Evolutionary conservation across 2,797 vertebrate genomes (phyloP), one percentile per base, ranked within the genome.

Genomic region (Danio albolineatus): DNA sequence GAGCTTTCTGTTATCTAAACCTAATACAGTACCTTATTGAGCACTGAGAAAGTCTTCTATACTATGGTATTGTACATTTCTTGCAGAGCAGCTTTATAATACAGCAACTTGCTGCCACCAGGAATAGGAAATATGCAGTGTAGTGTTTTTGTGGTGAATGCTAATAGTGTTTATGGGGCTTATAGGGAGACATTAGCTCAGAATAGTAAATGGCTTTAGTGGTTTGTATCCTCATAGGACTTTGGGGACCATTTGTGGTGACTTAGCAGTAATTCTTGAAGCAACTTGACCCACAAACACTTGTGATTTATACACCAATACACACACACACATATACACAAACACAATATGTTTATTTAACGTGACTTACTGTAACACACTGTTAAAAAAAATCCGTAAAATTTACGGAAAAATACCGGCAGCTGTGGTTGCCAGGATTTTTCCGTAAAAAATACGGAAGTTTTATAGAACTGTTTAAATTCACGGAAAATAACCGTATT

Each of bases 231-330:
- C 51, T 21, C 62, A 13, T 14, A 21, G 62, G 41, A 44, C 17
- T 59, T 28, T 72, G 39, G 19, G 19, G 19, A 72, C 38, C 43
- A 7, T 28, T n/a, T 56, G 10, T 54, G 49, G 49, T 54, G n/a
- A 56, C n/a, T 56, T 56, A n/a, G n/a, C 17, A 14, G n/a, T 38
- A 46, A 57, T 28, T 57, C 54, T 59, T 57, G 46, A 59, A 73
- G 41, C 41, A 43, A 19, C n/a, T 54, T 17, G 16, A 54, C 10
- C 14, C 21, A 71, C 38, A 13, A 28, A 49, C 7, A 74, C 46
- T 43, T 16, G 6, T 0, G 12, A 5, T n/a, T 19, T 5, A 44
- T 14, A 7, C 5, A 48, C 41, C 2, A 21, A 43, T 13, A 44
- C 16, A 65, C 41, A 46, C n/a, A n/a, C n/a, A 28, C 28, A 28